Base-by-base conservation (phyloP, 2,113 vertebrate species). In the Mesocricetus auratus region DNA sequence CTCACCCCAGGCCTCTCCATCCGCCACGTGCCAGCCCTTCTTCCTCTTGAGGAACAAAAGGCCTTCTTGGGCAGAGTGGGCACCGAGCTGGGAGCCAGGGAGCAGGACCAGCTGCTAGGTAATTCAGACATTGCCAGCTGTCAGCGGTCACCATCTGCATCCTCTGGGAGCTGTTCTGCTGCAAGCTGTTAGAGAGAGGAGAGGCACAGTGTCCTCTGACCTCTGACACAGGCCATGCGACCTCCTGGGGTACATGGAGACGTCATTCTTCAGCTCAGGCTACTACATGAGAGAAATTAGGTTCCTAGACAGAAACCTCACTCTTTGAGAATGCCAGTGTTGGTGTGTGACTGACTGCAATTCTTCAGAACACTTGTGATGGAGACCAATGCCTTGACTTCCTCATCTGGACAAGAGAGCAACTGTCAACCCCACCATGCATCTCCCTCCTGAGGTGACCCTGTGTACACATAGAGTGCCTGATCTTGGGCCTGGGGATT, bases 31-130 rank as follows among this genome's bases (percentile, higher is more conserved):
- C 45, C 77, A 29, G 66, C 17, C n/a, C 60, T 73, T 64, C 53
- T 42, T 69, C 89, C 56, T 81, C 83, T 82, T 33, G 15, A 92
- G 90, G 73, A 91, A 64, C 94, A 94, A 81, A 77, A 79, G 83
- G 74, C 74, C 29, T 73, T 89, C 60, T 39, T 22, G 71, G 87
- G 86, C 42, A 79, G 71, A 78, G 17, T 31, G 4, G 64, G 73
- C 62, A 47, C 22, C 39, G 53, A 66, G 88, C 45, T 24, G 36
- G 56, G 47, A 36, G 42, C 50, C 53, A 33, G 2, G 22, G 47
- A 39, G 66, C 17, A 19, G 81, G 86, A 16, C 45, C 74, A 69
- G 87, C 68, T 82, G 60, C 13, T 1, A 5, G n/a, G 56, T 53
- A 12, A 36, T n/a, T 39, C 10, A 11, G 64, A 75, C 75, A 0